Conservation (phyloP, 2,113 vertebrate species). For the Leucoraja erinaceus region DNA sequence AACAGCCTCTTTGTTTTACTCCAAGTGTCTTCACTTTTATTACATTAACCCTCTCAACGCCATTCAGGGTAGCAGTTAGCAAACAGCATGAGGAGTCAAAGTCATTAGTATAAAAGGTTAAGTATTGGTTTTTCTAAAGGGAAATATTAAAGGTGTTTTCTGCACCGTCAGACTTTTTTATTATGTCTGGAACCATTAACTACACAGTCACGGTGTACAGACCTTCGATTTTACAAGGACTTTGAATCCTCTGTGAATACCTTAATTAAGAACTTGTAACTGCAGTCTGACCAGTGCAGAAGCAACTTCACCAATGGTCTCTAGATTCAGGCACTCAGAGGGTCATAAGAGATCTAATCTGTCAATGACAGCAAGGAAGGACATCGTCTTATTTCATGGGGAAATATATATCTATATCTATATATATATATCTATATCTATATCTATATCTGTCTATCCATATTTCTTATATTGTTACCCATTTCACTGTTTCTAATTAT, state of each 20-base stretch:
- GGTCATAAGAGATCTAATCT: background rate
- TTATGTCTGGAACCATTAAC: background rate
- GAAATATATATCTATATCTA: too few relatives aligned
- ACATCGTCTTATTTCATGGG: background rate
- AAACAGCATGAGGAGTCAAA: background rate
- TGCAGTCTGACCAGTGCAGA: background rate
- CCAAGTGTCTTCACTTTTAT: background rate
- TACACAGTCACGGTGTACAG: background rate
- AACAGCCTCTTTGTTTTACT: background rate
- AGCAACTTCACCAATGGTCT: background rate
- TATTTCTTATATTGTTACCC: background rate
- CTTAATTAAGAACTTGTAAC: background rate
- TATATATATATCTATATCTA: too few relatives aligned
- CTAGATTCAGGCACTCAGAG: background rate
- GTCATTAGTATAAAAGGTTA: background rate
- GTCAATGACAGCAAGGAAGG: background rate
- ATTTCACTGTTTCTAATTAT: background rate
- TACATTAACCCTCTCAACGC: background rate
- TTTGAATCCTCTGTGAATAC: background rate
- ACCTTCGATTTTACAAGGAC: background rate
- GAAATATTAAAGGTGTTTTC: background rate
- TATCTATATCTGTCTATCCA: too few relatives aligned
- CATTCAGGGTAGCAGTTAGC: background rate
- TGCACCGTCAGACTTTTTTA: background rate
- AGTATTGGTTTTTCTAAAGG: background rate